phyloP scores from a whole-genome alignment of 2,113 vertebrate genomes.

The Mastomys natalensis region DNA sequence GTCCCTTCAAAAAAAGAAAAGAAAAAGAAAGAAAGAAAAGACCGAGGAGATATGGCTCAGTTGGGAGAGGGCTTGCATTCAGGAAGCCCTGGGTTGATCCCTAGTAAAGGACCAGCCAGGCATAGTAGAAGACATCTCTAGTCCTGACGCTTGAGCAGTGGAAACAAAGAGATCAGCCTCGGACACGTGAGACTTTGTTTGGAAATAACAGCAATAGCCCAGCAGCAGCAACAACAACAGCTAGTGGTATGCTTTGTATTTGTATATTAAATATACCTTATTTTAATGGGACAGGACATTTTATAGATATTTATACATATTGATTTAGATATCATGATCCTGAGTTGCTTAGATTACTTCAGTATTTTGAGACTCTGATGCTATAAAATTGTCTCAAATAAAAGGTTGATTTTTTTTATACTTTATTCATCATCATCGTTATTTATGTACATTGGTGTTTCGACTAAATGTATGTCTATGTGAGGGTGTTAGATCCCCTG shows the following conservation, averaged over 20 bases:
- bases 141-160: not conserved
- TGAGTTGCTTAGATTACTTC: slow-evolving; percentile 43
- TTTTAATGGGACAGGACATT: slow-evolving; percentile 35
- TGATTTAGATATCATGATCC: not conserved
- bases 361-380: slow-evolving; percentile 38
- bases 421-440: no score
- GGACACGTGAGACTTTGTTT: not conserved
- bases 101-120: not conserved
- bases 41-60: not conserved
- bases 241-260: not conserved
- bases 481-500: no score
- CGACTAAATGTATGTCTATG: no score
- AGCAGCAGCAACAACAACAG: no score
- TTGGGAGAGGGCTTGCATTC: not conserved
- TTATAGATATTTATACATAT: not conserved
- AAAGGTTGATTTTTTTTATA: slow-evolving; percentile 18
- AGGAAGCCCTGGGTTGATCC: not conserved
- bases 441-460: no score
- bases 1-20: no score
- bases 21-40: no score
- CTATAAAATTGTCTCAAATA: slow-evolving; percentile 59
- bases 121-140: not conserved
- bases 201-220: not conserved
- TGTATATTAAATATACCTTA: slow-evolving; percentile 38
- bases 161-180: not conserved